Percentiles rank a stretch among this genome's conserved stretches.
Conservation (phyloP, 2,888 invertebrate species). For the Meloe dianella region DNA sequence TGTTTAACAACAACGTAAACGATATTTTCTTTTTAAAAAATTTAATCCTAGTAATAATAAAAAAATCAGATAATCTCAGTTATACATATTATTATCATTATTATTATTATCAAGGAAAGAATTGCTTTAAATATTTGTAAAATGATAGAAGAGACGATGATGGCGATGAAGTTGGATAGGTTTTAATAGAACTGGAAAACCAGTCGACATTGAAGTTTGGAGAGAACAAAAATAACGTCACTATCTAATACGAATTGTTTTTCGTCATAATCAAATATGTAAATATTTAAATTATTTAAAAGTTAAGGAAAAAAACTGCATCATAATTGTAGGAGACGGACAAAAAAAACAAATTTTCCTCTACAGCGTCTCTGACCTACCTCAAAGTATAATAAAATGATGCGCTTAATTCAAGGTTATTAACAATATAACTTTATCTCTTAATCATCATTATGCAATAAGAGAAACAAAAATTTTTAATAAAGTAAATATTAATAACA, state of each 20-base stretch:
- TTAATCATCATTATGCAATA: slow-evolving; percentile 1
- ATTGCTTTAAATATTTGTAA: neutral
- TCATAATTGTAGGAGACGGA: neutral
- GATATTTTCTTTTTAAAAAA: neutral
- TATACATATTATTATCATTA: no score
- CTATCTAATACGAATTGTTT: neutral
- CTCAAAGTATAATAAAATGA: slow-evolving; percentile 2
- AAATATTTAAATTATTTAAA: neutral
- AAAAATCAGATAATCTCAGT: neutral
- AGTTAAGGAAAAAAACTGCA: neutral
- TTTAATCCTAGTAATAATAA: neutral
- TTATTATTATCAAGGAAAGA: neutral
- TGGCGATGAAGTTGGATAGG: neutral
- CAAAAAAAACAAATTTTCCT: neutral
- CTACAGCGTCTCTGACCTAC: neutral
- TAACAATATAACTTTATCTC: neutral
- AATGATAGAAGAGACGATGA: neutral
- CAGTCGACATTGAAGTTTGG: slow-evolving; percentile 4
- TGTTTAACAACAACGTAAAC: neutral
- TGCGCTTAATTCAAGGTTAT: neutral
- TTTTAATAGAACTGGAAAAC: neutral
- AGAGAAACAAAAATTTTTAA: neutral
- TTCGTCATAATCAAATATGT: neutral
- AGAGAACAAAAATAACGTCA: neutral
- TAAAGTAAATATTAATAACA: neutral